Evolutionary conservation across 2,113 vertebrate species (phyloP).

Genomic region (Parus major): DNA sequence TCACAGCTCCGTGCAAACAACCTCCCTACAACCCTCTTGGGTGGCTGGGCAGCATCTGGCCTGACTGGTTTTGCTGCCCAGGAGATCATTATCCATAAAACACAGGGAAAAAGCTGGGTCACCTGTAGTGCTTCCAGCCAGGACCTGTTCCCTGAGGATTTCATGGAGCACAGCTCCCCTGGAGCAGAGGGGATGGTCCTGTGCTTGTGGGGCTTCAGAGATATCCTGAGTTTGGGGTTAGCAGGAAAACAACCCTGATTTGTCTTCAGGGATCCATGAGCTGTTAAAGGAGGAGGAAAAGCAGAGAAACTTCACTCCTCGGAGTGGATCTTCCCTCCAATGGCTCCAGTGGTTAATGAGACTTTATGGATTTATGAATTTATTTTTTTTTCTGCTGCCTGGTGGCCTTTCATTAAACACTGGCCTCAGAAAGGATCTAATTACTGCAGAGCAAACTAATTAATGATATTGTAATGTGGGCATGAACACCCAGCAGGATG

Average conservation of each 20-base stretch:
- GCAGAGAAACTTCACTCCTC: not conserved
- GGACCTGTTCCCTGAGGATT: not conserved
- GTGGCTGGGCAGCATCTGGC: not conserved
- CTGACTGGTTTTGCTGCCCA: not conserved
- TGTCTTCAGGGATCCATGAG: accelerated
- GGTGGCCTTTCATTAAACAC: not conserved
- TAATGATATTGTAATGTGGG: not conserved
- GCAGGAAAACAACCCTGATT: not conserved
- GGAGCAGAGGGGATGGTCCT: not conserved
- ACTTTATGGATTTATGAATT: not conserved
- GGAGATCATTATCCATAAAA: not conserved
- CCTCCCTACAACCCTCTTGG: not conserved
- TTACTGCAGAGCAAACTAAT: not conserved
- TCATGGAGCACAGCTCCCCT: not conserved
- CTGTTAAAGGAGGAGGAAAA: not conserved
- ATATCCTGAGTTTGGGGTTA: not conserved
- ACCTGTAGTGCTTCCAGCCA: not conserved
- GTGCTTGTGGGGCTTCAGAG: not conserved
- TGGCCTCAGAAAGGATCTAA: not conserved
- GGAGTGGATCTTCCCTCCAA: not conserved
- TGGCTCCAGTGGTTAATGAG: not conserved
- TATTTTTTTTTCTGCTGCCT: not conserved
- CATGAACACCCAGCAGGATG: not conserved
- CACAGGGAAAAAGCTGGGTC: accelerated
- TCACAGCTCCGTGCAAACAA: not conserved